These are phyloP conservation scores for Drosophila kanapiae DNA, from an alignment of 1,140 invertebrate species.

Conservation along the genomic window DNA sequence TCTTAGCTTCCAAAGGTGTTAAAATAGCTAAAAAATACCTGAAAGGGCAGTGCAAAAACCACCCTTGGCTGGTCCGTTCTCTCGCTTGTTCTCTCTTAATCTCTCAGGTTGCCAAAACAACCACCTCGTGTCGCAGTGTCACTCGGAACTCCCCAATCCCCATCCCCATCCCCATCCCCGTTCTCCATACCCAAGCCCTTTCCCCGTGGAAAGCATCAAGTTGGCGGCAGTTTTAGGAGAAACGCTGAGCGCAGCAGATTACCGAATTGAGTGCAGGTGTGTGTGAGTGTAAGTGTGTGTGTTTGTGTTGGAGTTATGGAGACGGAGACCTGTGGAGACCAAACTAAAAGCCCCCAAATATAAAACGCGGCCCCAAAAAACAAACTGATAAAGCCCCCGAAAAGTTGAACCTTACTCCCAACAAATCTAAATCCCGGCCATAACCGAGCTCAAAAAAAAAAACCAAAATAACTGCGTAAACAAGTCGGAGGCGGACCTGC, in stretches of 20 bases:
- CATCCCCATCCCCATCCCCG: background rate
- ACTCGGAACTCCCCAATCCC: background rate
- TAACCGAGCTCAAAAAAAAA: slow-evolving; percentile 8
- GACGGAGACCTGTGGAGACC: slow-evolving; percentile 31
- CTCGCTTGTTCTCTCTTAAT: background rate
- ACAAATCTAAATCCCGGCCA: slow-evolving; percentile 26
- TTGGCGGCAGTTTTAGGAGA: slow-evolving; percentile 16
- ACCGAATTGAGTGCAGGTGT: slow-evolving; percentile 22
- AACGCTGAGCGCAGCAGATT: slow-evolving; percentile 16
- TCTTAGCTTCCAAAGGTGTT: background rate
- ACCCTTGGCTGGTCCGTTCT: background rate
- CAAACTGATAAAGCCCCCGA: slow-evolving; percentile 14
- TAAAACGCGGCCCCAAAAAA: background rate
- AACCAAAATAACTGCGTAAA: slow-evolving; percentile 12
- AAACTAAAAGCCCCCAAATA: slow-evolving; percentile 6
- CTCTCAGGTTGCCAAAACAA: background rate
- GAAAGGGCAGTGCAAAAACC: background rate
- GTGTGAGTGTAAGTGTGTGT: background rate
- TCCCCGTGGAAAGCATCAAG: slow-evolving; percentile 16
- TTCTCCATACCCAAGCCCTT: background rate
- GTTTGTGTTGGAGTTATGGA: background rate
- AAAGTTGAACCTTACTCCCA: slow-evolving; percentile 8
- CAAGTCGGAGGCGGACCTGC: background rate
- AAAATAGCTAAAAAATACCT: background rate
- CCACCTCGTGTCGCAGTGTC: background rate